phyloP scores from a whole-genome alignment of 2,888 invertebrate genomes.

The Lepeophtheirus nordmannii region DNA sequence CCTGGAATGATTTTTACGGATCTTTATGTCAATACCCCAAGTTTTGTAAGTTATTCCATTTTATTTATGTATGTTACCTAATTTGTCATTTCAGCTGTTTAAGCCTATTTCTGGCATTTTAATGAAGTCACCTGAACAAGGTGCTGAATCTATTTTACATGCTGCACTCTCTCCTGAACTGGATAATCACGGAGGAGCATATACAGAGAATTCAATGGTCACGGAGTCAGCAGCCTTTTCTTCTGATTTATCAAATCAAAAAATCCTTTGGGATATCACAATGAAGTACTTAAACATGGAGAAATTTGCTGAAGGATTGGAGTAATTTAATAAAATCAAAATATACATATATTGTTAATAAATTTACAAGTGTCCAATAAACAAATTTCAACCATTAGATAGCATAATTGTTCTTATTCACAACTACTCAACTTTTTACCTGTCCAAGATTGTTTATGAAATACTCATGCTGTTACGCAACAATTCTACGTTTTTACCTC shows the following conservation, averaged over 20 bases:
- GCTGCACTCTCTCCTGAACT: slow-evolving; percentile 18
- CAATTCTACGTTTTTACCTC: too few relatives aligned
- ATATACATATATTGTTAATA: too few relatives aligned
- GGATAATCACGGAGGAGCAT: not conserved
- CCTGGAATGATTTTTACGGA: slow-evolving; percentile 75
- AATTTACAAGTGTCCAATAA: too few relatives aligned
- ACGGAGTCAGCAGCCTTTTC: not conserved
- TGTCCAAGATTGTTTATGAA: too few relatives aligned
- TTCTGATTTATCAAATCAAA: slow-evolving; percentile 1
- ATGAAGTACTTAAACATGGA: not conserved
- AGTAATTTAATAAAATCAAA: not conserved
- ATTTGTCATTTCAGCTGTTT: not conserved
- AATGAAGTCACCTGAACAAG: slow-evolving; percentile 17
- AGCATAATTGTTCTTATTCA: too few relatives aligned
- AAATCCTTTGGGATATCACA: not conserved
- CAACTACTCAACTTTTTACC: too few relatives aligned
- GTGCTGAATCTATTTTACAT: slow-evolving; percentile 20
- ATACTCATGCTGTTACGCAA: too few relatives aligned
- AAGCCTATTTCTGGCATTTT: not conserved
- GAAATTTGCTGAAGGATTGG: not conserved
- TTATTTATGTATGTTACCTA: not conserved
- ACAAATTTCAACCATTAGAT: too few relatives aligned
- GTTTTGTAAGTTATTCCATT: not conserved
- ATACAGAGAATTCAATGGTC: slow-evolving; percentile 19
- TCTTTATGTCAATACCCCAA: slow-evolving; percentile 42